Percentiles rank a stretch among this genome's conserved stretches.
phyloP scores from a whole-genome alignment of 2,888 invertebrate species.

The Eudasyphora cyanicolor region DNA sequence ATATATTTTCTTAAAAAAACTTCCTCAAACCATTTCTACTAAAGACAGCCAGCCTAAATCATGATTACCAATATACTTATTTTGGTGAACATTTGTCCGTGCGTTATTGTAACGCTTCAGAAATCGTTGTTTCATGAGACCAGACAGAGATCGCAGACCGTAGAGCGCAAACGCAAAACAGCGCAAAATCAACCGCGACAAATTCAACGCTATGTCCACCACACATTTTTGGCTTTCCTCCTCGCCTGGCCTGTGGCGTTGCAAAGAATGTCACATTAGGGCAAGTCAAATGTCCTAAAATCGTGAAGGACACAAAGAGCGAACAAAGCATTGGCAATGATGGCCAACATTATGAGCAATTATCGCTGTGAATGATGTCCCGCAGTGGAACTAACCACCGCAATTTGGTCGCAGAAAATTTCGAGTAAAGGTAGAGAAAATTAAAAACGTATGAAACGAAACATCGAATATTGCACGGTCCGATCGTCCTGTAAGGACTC shows the following conservation, averaged over 20 bases:
- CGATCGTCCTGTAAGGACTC: no score
- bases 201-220: constrained; percentile 54
- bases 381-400: constrained; percentile 74
- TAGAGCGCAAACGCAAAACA: neutral
- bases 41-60: no score
- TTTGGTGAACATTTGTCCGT: no score
- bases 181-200: constrained; percentile 46
- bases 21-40: no score
- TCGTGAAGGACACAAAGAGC: neutral
- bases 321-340: constrained; percentile 35
- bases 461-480: neutral
- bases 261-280: no score
- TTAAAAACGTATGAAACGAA: constrained; percentile 45
- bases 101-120: neutral
- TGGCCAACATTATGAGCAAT: constrained; percentile 76
- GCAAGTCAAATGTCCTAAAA: no score
- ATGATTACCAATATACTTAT: no score
- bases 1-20: no score
- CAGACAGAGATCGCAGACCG: neutral
- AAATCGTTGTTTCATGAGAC: neutral
- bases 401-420: constrained; percentile 62
- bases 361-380: constrained; percentile 76
- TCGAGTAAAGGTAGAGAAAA: constrained; percentile 27
- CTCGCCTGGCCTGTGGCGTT: constrained; percentile 54
- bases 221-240: constrained; percentile 50